Percentiles rank a stretch among this genome's conserved stretches.
phyloP scores from a whole-genome alignment of 2,113 vertebrate species.

The Pavo muticus region DNA sequence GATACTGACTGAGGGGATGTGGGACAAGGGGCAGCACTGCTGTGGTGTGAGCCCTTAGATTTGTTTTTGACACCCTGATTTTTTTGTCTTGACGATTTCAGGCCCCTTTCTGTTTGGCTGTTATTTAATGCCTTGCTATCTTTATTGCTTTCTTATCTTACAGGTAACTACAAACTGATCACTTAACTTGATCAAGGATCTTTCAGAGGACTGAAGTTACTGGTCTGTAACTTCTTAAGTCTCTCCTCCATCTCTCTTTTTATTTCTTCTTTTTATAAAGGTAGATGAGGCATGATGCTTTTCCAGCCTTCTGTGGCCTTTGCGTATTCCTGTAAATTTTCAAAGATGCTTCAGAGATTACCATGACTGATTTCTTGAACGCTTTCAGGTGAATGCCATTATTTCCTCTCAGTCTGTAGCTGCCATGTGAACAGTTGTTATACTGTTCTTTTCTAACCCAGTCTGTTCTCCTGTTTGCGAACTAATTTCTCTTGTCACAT shows the following conservation, averaged over 20 bases:
- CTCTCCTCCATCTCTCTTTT: slow-evolving; percentile 24
- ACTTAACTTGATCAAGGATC: slow-evolving; percentile 65
- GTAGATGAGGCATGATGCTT: slow-evolving; percentile 69
- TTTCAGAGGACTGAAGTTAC: slow-evolving; percentile 65
- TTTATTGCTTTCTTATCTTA: slow-evolving; percentile 70
- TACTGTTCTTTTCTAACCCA: neutral
- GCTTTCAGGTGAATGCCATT: neutral
- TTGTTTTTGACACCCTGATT: neutral
- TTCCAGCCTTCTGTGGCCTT: slow-evolving; percentile 42
- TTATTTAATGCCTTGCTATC: slow-evolving; percentile 56
- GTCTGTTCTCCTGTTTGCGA: neutral
- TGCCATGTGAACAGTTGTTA: neutral
- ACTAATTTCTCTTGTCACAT: neutral
- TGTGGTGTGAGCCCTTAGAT: neutral
- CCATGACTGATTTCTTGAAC: neutral
- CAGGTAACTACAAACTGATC: slow-evolving; percentile 67
- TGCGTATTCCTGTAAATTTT: neutral
- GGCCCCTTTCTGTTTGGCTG: neutral
- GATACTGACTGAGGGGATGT: neutral
- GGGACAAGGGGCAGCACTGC: neutral
- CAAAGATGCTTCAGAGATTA: slow-evolving; percentile 19
- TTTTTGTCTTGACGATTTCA: neutral
- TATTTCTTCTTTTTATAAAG: slow-evolving; percentile 23
- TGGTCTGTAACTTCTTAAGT: slow-evolving; percentile 61
- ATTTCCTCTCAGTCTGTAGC: neutral